Evolutionary conservation across 2,113 vertebrate species (phyloP), one percentile per base, ranked within the genome.

Genomic region (Amazona vittata): DNA sequence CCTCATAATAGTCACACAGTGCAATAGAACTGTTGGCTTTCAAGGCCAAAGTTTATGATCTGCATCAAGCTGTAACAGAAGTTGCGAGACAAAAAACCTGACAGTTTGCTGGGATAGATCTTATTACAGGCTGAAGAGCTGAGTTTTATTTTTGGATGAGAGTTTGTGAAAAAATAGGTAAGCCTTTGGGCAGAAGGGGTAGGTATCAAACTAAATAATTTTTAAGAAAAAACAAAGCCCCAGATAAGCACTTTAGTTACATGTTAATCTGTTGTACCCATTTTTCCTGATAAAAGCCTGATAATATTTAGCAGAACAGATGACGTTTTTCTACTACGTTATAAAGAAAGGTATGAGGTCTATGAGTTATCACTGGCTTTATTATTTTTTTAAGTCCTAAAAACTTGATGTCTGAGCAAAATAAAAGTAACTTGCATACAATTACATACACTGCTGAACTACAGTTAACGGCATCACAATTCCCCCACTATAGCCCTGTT

Each of bases 291-390:
- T 69, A 60, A 59, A 89, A 64, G 9, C 12, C 6, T 82, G 14
- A 31, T 33, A 68, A 60, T 47, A 67, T 5, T 53, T 46, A 52
- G 19, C 12, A 70, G 21, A 85, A 7, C 35, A 53, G 7, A 67
- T 57, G 5, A 57, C 0, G 0, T 5, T 4, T 28, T 49, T 81
- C n/a, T 71, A 67, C 50, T 52, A 19, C 19, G 13, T 15, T 83
- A 35, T 18, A 78, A 67, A 39, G 21, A 82, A 60, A 12, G 2
- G 6, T 85, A 39, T 10, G 12, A 83, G 19, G 28, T 55, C 29
- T 65, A 9, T 22, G 11, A 52, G 4, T 68, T 70, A 75, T 11
- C 22, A 62, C 3, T 33, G 20, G 5, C 5, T 17, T 35, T 26
- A 31, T 31, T 62, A 15, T 60, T 31, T 62, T 82, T 68, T 15